Conservation (phyloP, 2,797 vertebrate genomes). For the Melanotaenia parkinsoni region DNA sequence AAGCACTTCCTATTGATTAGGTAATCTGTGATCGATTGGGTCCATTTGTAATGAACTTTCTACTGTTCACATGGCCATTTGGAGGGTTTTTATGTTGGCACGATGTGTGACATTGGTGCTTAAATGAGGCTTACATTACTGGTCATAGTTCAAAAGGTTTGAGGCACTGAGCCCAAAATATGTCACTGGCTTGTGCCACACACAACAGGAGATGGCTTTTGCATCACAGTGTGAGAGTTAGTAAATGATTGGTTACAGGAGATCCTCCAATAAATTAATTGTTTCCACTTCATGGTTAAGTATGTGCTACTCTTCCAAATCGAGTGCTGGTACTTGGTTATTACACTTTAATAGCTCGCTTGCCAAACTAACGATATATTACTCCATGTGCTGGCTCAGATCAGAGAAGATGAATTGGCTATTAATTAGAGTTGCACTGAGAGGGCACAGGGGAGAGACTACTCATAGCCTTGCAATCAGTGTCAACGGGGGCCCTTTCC, state of each 20-base stretch:
- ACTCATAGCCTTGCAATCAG: slow-evolving; percentile 88
- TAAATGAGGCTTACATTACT: slow-evolving; percentile 62
- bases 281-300: slow-evolving; percentile 89
- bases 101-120: slow-evolving; percentile 58
- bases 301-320: slow-evolving; percentile 89
- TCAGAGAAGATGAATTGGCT: slow-evolving; percentile 91
- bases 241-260: slow-evolving; percentile 85
- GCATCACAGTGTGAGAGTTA: slow-evolving; percentile 72
- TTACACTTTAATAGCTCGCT: slow-evolving; percentile 90
- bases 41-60: slow-evolving; percentile 46
- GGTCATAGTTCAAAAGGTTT: slow-evolving; percentile 63
- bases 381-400: slow-evolving; percentile 88
- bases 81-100: slow-evolving; percentile 35
- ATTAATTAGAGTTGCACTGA: slow-evolving; percentile 90
- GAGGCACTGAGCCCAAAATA: slow-evolving; percentile 71
- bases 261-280: slow-evolving; percentile 89
- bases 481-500: slow-evolving; percentile 83
- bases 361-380: slow-evolving; percentile 91
- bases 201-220: slow-evolving; percentile 76
- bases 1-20: slow-evolving; percentile 43
- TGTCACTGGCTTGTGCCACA: slow-evolving; percentile 71
- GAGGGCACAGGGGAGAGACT: slow-evolving; percentile 89
- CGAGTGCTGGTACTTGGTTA: slow-evolving; percentile 89
- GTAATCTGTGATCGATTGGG: slow-evolving; percentile 47
- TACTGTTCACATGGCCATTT: slow-evolving; percentile 42